Percentiles rank a stretch among this genome's conserved stretches.
Conservation (phyloP, 2,113 vertebrate genomes). For the Nesoenas mayeri region DNA sequence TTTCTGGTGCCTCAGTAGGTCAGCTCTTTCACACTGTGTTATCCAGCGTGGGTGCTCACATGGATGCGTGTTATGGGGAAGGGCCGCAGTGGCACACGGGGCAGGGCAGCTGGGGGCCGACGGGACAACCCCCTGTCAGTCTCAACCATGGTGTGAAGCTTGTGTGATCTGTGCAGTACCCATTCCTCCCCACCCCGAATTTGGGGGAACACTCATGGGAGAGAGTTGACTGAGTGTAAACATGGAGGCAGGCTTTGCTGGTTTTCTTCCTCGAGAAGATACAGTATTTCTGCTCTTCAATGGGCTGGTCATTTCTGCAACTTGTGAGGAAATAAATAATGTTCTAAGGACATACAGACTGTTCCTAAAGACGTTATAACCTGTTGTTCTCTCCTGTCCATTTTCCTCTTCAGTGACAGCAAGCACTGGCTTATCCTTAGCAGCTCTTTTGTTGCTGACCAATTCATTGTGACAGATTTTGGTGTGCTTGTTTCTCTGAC, state of each 20-base stretch:
- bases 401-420: neutral
- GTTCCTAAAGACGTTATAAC: neutral
- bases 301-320: neutral
- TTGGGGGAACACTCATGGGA: neutral
- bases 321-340: neutral
- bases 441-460: neutral
- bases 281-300: neutral
- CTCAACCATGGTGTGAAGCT: neutral
- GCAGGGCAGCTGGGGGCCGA: neutral
- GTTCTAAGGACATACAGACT: neutral
- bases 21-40: neutral
- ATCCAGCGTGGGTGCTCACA: fast-evolving
- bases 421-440: neutral
- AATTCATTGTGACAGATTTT: neutral
- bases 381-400: neutral
- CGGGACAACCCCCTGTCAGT: fast-evolving
- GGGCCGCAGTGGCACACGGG: neutral
- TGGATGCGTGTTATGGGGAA: fast-evolving
- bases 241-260: neutral
- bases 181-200: fast-evolving
- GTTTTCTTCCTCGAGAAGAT: neutral
- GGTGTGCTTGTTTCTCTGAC: neutral
- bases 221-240: neutral
- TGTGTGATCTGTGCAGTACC: neutral
- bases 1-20: neutral